Evolutionary conservation across 2,797 vertebrate species (phyloP).

Genomic region (Furcifer pardalis): DNA sequence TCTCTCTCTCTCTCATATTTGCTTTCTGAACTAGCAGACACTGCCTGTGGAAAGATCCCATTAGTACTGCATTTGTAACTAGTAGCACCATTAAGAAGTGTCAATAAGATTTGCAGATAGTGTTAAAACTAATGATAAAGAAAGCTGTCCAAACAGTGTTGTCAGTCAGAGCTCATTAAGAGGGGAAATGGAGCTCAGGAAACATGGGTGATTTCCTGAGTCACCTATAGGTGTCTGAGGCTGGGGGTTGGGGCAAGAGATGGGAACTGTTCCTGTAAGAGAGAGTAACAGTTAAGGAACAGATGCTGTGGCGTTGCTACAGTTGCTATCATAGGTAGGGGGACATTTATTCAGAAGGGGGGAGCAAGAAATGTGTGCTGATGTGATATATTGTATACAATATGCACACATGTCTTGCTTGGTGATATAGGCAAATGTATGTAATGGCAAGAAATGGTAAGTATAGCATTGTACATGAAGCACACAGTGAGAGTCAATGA

Average conservation of each 20-base stretch:
- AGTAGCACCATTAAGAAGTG: constrained; percentile 6
- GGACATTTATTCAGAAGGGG: neutral
- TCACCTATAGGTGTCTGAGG: constrained; percentile 13
- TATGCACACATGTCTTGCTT: too few species aligned
- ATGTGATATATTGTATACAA: constrained; percentile 29
- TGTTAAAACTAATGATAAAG: constrained; percentile 29
- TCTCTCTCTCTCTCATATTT: rapidly evolving
- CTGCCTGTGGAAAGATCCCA: constrained; percentile 1
- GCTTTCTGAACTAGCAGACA: constrained; percentile 9
- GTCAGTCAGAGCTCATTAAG: constrained; percentile 35
- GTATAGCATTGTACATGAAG: constrained; percentile 27
- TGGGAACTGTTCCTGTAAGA: neutral
- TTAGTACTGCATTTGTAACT: neutral
- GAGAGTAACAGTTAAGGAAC: constrained; percentile 19
- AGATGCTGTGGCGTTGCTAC: constrained; percentile 26
- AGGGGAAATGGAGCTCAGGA: constrained; percentile 34
- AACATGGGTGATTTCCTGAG: constrained; percentile 6
- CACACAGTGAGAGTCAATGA: neutral
- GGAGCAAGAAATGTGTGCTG: constrained; percentile 19
- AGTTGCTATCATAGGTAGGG: constrained; percentile 8
- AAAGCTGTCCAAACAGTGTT: constrained; percentile 30
- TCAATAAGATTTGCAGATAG: constrained; percentile 20
- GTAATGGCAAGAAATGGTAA: constrained; percentile 16
- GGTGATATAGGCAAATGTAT: neutral
- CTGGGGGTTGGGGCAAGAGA: neutral